Evolutionary conservation across 2,888 invertebrate species (phyloP), one percentile per base, ranked within the genome.

Genomic region (Cerastoderma edule): DNA sequence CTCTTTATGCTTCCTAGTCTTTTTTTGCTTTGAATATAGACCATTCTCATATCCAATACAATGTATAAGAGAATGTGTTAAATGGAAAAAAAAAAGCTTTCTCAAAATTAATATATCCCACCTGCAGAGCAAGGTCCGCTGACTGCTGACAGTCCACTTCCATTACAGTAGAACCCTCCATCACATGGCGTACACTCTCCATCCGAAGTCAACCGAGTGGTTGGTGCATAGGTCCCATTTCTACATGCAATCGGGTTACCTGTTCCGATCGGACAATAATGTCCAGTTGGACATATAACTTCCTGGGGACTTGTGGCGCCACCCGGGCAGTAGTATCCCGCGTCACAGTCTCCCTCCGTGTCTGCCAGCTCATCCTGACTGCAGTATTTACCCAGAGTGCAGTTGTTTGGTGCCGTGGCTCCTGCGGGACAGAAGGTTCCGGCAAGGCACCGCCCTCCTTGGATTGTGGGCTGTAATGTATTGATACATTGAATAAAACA

Each of bases 311-410:
- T 71, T 5, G 80, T 78, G 24, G 90, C 87, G 0, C 85, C 84
- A n/a, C 82, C 77, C 10, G 89, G 89, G 64, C 90, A 91, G 75
- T 89, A 90, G 67, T 86, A 90, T 19, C 90, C 89, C 13, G 85
- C 85, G 54, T 88, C 85, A 75, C 92, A 92, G 65, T 83, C 79
- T 0, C 85, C 90, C 2, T 84, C 80, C 0, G 91, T 90, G 1
- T 68, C 63, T 8, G 74, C 77, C 4, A 91, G 85, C 13, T 89
- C 89, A 10, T 82, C 57, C 22, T 84, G 86, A 70, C 87, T 83
- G 69, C 92, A 92, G 84, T 90, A 92, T 66, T 86, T 79, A 35
- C 91, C 91, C 16, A 89, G 84, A 1, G 90, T 90, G 76, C 92
- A 92, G 22, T 81, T 82, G 60, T 72, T 78, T 71, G 87, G 87